phyloP scores from a whole-genome alignment of 2,797 vertebrate genomes.

The Micropoecilia bifurca region DNA sequence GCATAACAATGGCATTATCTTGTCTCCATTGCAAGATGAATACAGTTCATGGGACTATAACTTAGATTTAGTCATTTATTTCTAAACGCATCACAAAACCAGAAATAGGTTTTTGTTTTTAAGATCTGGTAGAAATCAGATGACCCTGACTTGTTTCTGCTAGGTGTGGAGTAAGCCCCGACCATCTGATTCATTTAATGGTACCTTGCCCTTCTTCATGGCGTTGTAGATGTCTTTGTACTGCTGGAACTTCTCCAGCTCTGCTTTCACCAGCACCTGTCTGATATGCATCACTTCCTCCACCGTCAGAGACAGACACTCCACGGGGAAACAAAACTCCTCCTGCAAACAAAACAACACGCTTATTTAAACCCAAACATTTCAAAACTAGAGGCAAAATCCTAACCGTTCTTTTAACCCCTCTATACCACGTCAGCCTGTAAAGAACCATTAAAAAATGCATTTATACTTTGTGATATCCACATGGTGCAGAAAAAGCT shows the following conservation, averaged over 20 bases:
- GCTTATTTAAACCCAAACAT: background rate
- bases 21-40: background rate
- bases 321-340: constrained; percentile 97
- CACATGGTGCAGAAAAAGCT: background rate
- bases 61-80: background rate
- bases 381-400: background rate
- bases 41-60: background rate
- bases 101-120: background rate
- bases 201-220: constrained; percentile 99
- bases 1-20: background rate
- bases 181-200: background rate
- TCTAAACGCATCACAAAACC: background rate
- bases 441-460: background rate
- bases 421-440: background rate
- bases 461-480: background rate
- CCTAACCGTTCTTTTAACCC: background rate
- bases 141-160: background rate
- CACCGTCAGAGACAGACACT: constrained; percentile 94
- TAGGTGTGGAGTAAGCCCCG: background rate
- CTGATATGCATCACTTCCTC: constrained; percentile 99
- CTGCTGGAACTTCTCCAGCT: constrained; percentile 99
- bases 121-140: background rate
- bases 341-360: constrained; percentile 81
- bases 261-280: constrained; percentile 97
- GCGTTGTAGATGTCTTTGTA: constrained; percentile 97